Evolutionary conservation across 2,888 invertebrate genomes (phyloP).

Genomic region (Drosophila neutralis): DNA sequence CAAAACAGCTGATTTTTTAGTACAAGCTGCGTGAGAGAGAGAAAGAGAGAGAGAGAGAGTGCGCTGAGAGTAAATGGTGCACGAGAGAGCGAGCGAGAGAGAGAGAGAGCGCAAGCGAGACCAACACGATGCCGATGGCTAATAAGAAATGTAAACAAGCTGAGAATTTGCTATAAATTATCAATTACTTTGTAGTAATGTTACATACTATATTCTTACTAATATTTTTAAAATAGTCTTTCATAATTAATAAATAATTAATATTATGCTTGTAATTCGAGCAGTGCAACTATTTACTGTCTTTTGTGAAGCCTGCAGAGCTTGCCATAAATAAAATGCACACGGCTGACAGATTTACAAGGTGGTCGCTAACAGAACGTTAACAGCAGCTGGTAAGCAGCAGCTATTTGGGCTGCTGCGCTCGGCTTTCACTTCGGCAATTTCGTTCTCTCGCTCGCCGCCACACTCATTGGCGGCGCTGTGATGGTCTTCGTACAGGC

Average conservation of each 20-base stretch:
- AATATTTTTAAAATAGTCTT: background rate
- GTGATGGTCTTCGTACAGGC: conserved; percentile 18
- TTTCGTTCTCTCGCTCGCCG: conserved; percentile 49
- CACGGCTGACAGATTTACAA: conserved; percentile 21
- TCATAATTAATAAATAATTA: background rate
- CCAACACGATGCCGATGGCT: conserved; percentile 28
- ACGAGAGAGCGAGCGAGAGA: background rate
- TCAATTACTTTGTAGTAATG: background rate
- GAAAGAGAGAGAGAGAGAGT: background rate
- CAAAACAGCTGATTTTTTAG: conserved; percentile 67
- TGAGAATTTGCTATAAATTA: conserved; percentile 60
- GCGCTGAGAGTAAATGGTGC: conserved; percentile 6
- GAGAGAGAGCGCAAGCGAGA: conserved; percentile 9
- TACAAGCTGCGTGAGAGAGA: conserved; percentile 52
- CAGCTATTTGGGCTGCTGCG: conserved; percentile 45
- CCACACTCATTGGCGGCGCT: conserved; percentile 52
- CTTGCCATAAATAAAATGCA: conserved; percentile 45
- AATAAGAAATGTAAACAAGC: conserved; percentile 66
- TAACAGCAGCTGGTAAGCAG: conserved; percentile 42
- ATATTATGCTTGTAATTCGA: fast-evolving
- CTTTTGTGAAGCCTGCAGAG: conserved; percentile 14
- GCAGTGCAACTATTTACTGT: too few relatives aligned
- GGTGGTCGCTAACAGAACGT: conserved; percentile 9
- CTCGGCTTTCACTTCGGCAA: conserved; percentile 44
- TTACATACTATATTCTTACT: background rate